A percentile compares a stretch with the other conserved stretches of the same genome.
Conservation (phyloP, 2,113 vertebrate species). For the Podocnemis expansa region DNA sequence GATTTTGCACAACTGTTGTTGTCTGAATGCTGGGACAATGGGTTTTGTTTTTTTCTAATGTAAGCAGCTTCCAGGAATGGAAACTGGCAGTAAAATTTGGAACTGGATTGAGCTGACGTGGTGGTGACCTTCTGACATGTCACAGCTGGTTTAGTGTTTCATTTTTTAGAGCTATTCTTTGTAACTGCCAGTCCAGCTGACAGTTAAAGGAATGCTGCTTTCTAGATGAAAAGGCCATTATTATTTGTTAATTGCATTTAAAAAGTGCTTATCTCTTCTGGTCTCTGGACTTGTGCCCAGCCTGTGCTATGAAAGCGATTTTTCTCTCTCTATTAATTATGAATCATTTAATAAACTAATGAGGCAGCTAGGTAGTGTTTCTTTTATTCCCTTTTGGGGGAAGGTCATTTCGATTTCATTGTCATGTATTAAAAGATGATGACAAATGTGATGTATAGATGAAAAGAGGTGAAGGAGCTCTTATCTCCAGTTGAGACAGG, state of each 20-base stretch:
- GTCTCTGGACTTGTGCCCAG: not conserved
- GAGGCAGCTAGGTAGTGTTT: not conserved
- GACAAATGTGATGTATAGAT: not conserved
- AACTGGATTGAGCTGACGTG: not conserved
- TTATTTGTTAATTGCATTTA: slow-evolving; percentile 38
- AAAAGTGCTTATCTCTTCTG: slow-evolving; percentile 25
- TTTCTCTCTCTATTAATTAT: slow-evolving; percentile 22
- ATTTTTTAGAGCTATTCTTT: slow-evolving; percentile 49
- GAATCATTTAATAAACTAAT: not conserved
- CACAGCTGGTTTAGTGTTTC: slow-evolving; percentile 14
- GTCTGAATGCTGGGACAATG: not conserved
- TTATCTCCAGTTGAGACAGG: not conserved
- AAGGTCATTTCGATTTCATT: not conserved
- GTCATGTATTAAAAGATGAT: not conserved
- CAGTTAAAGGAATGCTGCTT: slow-evolving; percentile 40
- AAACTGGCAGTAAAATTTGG: not conserved
- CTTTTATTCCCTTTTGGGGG: not conserved
- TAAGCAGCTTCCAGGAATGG: not conserved
- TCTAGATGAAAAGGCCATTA: slow-evolving; percentile 46
- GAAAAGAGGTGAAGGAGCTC: not conserved
- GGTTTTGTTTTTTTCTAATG: slow-evolving; percentile 17
- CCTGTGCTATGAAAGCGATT: not conserved
- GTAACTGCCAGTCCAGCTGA: slow-evolving; percentile 59
- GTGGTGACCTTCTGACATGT: slow-evolving; percentile 44
- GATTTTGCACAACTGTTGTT: not conserved